Percentiles rank a stretch among this genome's conserved stretches.
Conservation (phyloP, 2,888 invertebrate genomes). For the Crepidodera aurea region DNA sequence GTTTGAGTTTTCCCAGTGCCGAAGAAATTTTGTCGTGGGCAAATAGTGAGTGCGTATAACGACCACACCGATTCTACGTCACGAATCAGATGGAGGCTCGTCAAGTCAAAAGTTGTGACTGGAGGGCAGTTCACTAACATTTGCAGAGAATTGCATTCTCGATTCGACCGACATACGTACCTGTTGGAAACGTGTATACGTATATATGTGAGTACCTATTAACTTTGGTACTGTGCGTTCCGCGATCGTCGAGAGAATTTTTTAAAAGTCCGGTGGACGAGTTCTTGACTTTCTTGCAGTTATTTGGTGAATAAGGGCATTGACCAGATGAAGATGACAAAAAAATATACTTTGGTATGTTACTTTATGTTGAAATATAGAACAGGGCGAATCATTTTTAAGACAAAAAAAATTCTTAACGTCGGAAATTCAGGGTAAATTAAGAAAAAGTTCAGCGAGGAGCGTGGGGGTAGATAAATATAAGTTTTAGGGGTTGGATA, state of each 20-base stretch:
- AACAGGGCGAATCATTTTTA: too few species aligned
- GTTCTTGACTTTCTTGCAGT: conserved; percentile 3
- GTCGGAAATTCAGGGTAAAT: too few species aligned
- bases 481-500: too few species aligned
- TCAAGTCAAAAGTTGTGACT: conserved; percentile 26
- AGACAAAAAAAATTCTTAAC: too few species aligned
- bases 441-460: background rate
- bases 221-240: background rate
- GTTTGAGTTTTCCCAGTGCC: background rate
- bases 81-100: conserved; percentile 24
- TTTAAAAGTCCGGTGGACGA: background rate
- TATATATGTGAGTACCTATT: background rate
- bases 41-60: background rate
- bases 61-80: conserved; percentile 17
- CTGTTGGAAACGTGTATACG: background rate
- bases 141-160: conserved; percentile 30
- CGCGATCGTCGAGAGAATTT: background rate
- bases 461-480: too few species aligned
- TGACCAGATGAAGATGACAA: conserved; percentile 33
- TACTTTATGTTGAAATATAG: background rate
- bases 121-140: conserved; percentile 40
- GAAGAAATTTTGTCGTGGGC: background rate
- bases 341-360: conserved; percentile 39
- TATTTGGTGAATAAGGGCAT: conserved; percentile 19
- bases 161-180: conserved; percentile 11